A percentile compares a stretch with the other conserved stretches of the same genome.
phyloP scores from a whole-genome alignment of 1,140 invertebrate genomes.

The Cydia fagiglandana region DNA sequence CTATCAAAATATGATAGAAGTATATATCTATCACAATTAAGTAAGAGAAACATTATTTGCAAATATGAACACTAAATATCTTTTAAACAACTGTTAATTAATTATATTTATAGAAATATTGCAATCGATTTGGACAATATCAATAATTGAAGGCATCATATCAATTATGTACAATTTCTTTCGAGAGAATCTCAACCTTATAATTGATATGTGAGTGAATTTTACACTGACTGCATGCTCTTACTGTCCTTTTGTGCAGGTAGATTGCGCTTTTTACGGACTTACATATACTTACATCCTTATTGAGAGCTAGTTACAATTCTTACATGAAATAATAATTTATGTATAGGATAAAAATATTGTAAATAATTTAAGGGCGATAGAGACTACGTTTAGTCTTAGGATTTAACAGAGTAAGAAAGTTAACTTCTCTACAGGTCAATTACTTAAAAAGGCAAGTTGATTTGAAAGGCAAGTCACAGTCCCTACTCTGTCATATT shows the following conservation, averaged over 20 bases:
- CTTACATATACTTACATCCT: conserved; percentile 19
- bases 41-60: conserved; percentile 26
- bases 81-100: conserved; percentile 24
- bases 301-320: conserved; percentile 30
- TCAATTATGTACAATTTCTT: conserved; percentile 44
- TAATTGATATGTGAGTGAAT: conserved; percentile 47
- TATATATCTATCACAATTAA: conserved; percentile 23
- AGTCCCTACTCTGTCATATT: conserved; percentile 54
- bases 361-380: conserved; percentile 28
- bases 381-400: conserved; percentile 32
- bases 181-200: conserved; percentile 39
- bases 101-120: conserved; percentile 45
- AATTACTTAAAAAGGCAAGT: conserved; percentile 66
- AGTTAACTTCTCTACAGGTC: conserved; percentile 45
- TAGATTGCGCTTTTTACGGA: conserved; percentile 19
- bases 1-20: conserved; percentile 22
- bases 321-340: conserved; percentile 31
- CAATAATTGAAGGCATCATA: conserved; percentile 46
- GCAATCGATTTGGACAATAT: conserved; percentile 44
- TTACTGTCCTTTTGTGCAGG: conserved; percentile 16
- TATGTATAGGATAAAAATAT: conserved; percentile 30
- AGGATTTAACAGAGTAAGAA: conserved; percentile 45
- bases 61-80: conserved; percentile 21
- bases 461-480: conserved; percentile 67
- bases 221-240: conserved; percentile 8